Evolutionary conservation across 1,140 invertebrate species (phyloP).

Genomic region (Hylaeus volcanicus): DNA sequence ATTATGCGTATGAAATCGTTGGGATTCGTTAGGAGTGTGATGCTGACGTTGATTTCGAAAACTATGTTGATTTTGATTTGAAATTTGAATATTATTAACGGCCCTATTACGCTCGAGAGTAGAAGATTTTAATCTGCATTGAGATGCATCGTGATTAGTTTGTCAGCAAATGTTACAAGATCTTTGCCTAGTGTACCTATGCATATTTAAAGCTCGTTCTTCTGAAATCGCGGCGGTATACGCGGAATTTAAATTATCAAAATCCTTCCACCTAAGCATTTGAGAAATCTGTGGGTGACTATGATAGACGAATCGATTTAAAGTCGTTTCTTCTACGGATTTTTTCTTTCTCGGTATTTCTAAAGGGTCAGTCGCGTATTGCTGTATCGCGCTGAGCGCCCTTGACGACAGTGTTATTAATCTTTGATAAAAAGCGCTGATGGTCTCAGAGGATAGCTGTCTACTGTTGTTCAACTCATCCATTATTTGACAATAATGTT

Average conservation of each 20-base stretch:
- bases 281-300: constrained; percentile 10
- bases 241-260: constrained; percentile 7
- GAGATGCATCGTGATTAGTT: background rate
- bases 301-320: constrained; percentile 4
- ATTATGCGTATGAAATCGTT: background rate
- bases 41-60: background rate
- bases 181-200: background rate
- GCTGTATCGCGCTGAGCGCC: background rate
- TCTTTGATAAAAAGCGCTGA: constrained; percentile 1
- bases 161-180: background rate
- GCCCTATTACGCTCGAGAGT: no score
- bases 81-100: no score
- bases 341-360: constrained; percentile 9
- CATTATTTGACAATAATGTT: constrained; percentile 19
- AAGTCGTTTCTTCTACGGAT: background rate
- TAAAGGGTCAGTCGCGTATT: background rate
- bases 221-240: background rate
- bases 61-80: background rate
- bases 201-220: constrained; percentile 2
- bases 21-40: background rate
- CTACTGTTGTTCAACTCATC: constrained; percentile 6
- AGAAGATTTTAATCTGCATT: background rate
- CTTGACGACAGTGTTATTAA: background rate
- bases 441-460: background rate
- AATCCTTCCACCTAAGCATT: constrained; percentile 6